Evolutionary conservation across 1,140 invertebrate species (phyloP).

Genomic region (Aphelenchoides besseyi): DNA sequence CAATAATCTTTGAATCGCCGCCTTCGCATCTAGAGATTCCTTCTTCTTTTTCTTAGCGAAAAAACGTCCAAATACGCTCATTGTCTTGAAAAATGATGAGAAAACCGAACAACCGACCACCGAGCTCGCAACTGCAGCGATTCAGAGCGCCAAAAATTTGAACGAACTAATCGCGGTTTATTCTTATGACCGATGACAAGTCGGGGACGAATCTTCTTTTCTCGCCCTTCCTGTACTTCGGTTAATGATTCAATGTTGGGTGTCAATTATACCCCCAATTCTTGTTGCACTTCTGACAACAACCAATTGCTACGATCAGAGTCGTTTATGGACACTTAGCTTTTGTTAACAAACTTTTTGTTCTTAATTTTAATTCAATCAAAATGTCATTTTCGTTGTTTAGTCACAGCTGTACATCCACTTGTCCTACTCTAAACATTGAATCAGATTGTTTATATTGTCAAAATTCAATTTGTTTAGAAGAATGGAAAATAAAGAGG

Average conservation of each 20-base stretch:
- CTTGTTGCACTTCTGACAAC: too few species aligned
- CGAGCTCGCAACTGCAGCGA: neutral
- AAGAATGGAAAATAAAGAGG: neutral
- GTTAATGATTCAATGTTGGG: too few species aligned
- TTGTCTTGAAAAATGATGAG: conserved; percentile 29
- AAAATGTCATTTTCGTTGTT: neutral
- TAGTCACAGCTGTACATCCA: too few species aligned
- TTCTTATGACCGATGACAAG: too few species aligned
- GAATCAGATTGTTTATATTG: too few species aligned
- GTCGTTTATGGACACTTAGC: too few species aligned
- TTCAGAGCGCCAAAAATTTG: neutral
- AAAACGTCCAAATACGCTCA: neutral
- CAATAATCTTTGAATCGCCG: conserved; percentile 91
- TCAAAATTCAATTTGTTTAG: neutral
- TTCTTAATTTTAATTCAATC: neutral
- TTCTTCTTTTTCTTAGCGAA: conserved; percentile 73
- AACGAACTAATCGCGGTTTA: neutral
- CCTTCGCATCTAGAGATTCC: conserved; percentile 80
- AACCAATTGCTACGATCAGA: too few species aligned
- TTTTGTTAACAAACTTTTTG: neutral
- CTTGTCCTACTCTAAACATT: too few species aligned
- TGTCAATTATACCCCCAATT: too few species aligned
- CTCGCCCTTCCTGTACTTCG: too few species aligned
- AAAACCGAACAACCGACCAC: neutral
- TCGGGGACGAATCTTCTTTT: too few species aligned